Base-by-base conservation (phyloP, 2,113 vertebrate genomes). In the Elanoides forficatus region DNA sequence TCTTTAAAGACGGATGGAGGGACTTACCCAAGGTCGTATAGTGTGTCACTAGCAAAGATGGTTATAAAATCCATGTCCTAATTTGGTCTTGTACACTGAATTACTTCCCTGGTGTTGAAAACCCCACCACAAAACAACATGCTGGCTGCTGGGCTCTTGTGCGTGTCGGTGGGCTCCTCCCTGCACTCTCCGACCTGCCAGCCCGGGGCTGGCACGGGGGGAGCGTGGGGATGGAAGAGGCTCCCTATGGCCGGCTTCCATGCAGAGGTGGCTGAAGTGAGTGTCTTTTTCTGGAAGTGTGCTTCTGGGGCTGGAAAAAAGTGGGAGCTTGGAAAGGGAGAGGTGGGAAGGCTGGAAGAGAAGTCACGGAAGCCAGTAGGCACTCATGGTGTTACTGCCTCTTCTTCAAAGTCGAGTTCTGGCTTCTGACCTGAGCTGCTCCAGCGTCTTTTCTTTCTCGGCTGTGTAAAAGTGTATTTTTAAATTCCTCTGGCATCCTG, bases 1-100 rank as follows among this genome's bases (percentile, higher is more conserved):
- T 15, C 86, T 50, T 84, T 38, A 47, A 62, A 55, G 93, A 66
- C 29, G 88, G 80, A 63, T 94, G 79, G 75, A 90, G 92, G 85
- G 90, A 95, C 90, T 92, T 90, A 47, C 47, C 86, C 80, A 91
- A 88, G 92, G 94, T 87, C 62, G 3, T 36, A 8, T 0, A 75
- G 52, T 58, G 43, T 93, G 75, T 81, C 63, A 25, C 48, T 45
- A 52, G 34, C 40, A 48, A 59, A 81, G 83, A 63, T 56, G 30
- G 26, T 92, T 74, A 81, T 60, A 75, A 90, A 92, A 87, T 67
- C 72, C 50, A 34, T 84, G 76, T 36, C 86, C 90, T 93, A 29
- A 79, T 92, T 95, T 63, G 17, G 72, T 81, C 11, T 78, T 74
- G 26, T 13, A 65, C 11, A 9, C 17, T 34, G 38, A 72, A 55